A percentile compares a stretch with the other conserved stretches of the same genome.
Conservation (phyloP, 2,113 vertebrate genomes). For the Cranoglanis bouderius region DNA sequence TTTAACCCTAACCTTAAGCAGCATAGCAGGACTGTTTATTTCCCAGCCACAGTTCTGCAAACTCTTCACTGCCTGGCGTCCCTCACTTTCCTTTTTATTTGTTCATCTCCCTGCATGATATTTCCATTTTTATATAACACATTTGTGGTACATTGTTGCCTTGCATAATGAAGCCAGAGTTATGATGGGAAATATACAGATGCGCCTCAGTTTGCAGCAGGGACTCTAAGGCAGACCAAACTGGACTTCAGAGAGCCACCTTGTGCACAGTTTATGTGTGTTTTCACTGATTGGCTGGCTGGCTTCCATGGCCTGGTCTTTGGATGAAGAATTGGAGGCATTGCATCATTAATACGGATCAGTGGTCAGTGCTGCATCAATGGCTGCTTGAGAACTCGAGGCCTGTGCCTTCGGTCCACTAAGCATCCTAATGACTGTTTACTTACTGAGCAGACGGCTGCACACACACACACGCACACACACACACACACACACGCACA, state of each 20-base stretch:
- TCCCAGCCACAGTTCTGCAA: not conserved
- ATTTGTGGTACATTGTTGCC: not conserved
- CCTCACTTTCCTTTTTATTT: not conserved
- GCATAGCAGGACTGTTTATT: not conserved
- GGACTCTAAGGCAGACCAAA: not conserved
- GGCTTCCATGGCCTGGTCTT: not conserved
- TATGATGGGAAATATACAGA: not conserved
- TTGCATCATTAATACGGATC: conserved; percentile 16
- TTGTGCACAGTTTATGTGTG: not conserved
- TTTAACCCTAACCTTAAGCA: not conserved
- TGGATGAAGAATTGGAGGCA: not conserved
- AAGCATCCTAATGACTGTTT: conserved; percentile 41
- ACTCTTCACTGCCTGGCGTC: not conserved
- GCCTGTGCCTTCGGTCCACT: conserved; percentile 4
- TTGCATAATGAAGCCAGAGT: conserved; percentile 4
- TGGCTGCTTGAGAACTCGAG: not conserved
- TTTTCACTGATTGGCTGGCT: conserved; percentile 28
- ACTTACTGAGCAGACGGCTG: conserved; percentile 15
- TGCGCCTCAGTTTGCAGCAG: not conserved
- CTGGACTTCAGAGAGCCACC: not conserved
- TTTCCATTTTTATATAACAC: conserved; percentile 22
- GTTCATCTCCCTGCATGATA: not conserved
- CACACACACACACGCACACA: conserved; percentile 6
- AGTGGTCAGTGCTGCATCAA: conserved; percentile 21
- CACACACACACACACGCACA: not conserved